Base-by-base conservation (phyloP, 2,797 vertebrate species). In the Syndactyla subalaris region DNA sequence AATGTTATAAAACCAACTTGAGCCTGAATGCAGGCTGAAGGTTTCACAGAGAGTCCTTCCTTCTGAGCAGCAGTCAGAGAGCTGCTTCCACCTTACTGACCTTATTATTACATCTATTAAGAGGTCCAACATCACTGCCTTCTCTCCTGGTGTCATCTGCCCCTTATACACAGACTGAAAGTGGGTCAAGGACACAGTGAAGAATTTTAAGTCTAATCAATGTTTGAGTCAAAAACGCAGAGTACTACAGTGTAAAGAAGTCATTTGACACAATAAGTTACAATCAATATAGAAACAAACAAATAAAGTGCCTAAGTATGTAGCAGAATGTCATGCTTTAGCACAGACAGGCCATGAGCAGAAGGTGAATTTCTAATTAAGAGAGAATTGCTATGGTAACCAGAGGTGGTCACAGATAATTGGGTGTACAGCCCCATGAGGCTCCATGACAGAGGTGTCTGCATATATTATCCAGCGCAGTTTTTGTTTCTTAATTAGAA, bases 361-460 rank as follows among this genome's bases (percentile, higher is more conserved):
- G 67, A 88, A 76, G 86, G 74, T 68, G 80, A 95, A 83, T 89
- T 89, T 94, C 91, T 95, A 95, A 96, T 96, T 89, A 91, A 85
- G 85, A 96, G 38, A 65, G 38, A 92, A 97, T 95, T 93, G 83
- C 95, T 90, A 93, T 96, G 93, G 95, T 86, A 97, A 97, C 91
- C 80, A 94, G 95, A 92, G 88, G 88, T 96, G 92, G 85, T 93
- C 93, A 95, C 79, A 92, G 82, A 81, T 88, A 97, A 96, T 87
- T 84, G 85, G 58, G 93, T 86, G 77, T 96, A 78, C 94, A 97
- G 72, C 55, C 66, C 71, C 79, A 80, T 49, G 72, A 89, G 73
- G 78, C 70, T 80, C 90, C 82, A 58, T 77, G 88, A 83, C 77
- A 94, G 90, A 95, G 89, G 79, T 92, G 82, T 92, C 81, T 93